Evolutionary conservation across 2,113 vertebrate species (phyloP).

Genomic region (Callipepla californica): DNA sequence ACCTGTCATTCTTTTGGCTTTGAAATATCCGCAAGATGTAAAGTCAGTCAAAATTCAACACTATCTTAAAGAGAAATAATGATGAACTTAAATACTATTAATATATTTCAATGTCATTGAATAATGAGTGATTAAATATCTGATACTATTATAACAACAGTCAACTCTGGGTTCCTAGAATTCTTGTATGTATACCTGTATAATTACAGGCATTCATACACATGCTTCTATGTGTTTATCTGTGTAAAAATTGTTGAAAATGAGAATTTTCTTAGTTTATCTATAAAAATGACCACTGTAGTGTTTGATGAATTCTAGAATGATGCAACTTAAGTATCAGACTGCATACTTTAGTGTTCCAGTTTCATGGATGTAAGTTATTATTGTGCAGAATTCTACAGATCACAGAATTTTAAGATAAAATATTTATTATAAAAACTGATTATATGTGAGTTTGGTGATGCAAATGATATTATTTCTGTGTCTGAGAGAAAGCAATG

Average conservation of each 20-base stretch:
- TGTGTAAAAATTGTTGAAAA: neutral
- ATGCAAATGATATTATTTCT: neutral
- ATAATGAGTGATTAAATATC: neutral
- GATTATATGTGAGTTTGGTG: neutral
- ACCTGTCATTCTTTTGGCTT: neutral
- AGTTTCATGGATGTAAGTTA: neutral
- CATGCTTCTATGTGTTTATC: fast-evolving
- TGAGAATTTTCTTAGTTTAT: neutral
- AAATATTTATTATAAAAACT: neutral
- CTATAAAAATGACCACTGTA: neutral
- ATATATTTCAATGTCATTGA: neutral
- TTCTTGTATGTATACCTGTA: neutral
- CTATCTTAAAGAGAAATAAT: neutral
- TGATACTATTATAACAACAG: neutral
- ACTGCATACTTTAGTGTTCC: neutral
- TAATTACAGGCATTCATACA: neutral
- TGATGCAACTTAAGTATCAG: neutral
- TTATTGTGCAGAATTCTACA: neutral
- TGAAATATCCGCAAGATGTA: neutral
- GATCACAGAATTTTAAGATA: neutral
- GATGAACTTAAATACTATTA: neutral
- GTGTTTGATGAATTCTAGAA: neutral
- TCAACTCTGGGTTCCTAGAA: neutral
- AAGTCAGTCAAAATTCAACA: neutral
- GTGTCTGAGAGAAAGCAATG: neutral